Evolutionary conservation across 2,888 invertebrate genomes (phyloP), one percentile per base, ranked within the genome.

Genomic region (Acleris literana): DNA sequence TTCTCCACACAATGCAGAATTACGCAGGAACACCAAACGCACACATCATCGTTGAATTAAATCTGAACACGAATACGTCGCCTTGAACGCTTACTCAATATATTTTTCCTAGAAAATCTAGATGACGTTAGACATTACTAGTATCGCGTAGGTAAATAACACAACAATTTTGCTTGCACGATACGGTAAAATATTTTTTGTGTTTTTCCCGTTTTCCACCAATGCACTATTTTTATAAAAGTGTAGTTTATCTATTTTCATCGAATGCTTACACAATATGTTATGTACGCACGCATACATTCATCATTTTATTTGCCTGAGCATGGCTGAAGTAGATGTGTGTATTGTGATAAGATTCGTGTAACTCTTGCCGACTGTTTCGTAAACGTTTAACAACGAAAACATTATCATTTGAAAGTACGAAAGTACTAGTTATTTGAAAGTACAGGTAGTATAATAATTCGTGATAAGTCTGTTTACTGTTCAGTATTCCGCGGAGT

Each of bases 1-100:
- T 74, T 78, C 70, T 74, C 69, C 54, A 43, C 46, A 44, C 57
- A 57, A 25, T 25, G 44, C 71, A 70, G 67, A 60, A 69, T 68
- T 64, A 68, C 60, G 61, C 57, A 61, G 22, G 59, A 52, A 52
- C 59, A 51, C 58, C 51, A 33, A 25, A 43, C 29, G 33, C 46
- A n/a, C 22, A 6, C 60, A 25, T 63, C 29, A 44, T 33, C 33
- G 33, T 57, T 46, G 53, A 44, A 44, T 29, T 18, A 7, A 33
- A 33, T 33, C 18, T 46, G 17, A 61, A 33, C 58, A 49, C 49
- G 16, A 58, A 49, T 20, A 59, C 48, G 33, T 18, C 49, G 33
- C 48, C 5, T 6, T 48, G n/a, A n/a, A 25, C 25, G 44, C 25
- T 57, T 57, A 46, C 17, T 57, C 25, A 57, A 17, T 57, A 25